phyloP scores from a whole-genome alignment of 2,888 invertebrate species.

The Lasioglossum calceatum region DNA sequence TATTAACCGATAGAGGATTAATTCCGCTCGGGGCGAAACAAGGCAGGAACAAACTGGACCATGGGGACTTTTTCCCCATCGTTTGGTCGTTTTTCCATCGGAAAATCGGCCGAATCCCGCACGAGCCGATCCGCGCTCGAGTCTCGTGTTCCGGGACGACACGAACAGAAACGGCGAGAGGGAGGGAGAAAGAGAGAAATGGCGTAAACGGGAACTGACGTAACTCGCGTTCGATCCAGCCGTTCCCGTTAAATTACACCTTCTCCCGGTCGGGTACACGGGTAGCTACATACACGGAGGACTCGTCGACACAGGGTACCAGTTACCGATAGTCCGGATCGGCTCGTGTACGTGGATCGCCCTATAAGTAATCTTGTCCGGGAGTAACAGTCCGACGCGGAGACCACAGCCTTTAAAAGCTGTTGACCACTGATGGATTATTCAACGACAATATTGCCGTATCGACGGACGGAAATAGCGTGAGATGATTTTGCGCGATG shows the following conservation, averaged over 20 bases:
- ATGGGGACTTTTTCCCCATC: not conserved
- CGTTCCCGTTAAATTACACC: slow-evolving; percentile 73
- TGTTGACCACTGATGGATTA: slow-evolving; percentile 37
- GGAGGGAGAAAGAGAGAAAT: slow-evolving; percentile 50
- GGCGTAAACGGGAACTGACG: slow-evolving; percentile 70
- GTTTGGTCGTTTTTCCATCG: not conserved
- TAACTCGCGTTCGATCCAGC: slow-evolving; percentile 68
- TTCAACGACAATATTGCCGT: slow-evolving; percentile 40
- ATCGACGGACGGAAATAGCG: slow-evolving; percentile 41
- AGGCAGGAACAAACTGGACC: not conserved
- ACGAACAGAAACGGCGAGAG: slow-evolving; percentile 37
- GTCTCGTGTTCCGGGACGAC: not conserved
- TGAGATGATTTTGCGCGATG: not conserved
- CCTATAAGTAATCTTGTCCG: slow-evolving; percentile 69
- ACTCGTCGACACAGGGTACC: slow-evolving; percentile 50
- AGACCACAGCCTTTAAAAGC: slow-evolving; percentile 38
- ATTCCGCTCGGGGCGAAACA: not conserved
- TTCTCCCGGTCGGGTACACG: slow-evolving; percentile 64
- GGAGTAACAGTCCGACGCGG: slow-evolving; percentile 41
- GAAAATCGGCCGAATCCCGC: not conserved
- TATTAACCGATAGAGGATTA: not conserved
- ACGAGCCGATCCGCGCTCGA: not conserved
- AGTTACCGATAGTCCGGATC: slow-evolving; percentile 39
- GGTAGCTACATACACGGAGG: slow-evolving; percentile 56
- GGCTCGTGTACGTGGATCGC: slow-evolving; percentile 52